Evolutionary conservation across 2,113 vertebrate genomes (phyloP).

Genomic region (Cyanoramphus novaezelandiae): DNA sequence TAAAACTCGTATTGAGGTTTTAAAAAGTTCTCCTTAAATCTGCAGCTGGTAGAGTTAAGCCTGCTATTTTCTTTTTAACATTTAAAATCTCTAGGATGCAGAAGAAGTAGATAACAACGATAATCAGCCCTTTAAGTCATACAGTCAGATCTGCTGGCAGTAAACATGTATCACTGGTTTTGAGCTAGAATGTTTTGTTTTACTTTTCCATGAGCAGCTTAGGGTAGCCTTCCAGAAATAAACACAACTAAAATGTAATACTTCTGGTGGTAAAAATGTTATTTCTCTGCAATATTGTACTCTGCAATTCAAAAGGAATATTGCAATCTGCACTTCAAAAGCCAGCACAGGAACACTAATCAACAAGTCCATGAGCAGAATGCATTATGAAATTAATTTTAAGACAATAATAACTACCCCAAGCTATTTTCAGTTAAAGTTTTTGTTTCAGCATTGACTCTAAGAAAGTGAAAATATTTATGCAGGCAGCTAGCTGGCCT

Average conservation of each 20-base stretch:
- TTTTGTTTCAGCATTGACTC: neutral
- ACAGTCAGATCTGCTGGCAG: neutral
- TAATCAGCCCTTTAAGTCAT: neutral
- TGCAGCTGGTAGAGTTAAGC: neutral
- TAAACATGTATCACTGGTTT: neutral
- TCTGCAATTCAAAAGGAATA: neutral
- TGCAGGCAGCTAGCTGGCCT: neutral
- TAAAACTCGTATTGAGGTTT: neutral
- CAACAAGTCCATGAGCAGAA: neutral
- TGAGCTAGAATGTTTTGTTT: neutral
- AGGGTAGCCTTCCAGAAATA: neutral
- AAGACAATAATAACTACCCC: neutral
- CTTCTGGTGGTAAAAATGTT: neutral
- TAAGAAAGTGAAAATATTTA: constrained; percentile 37
- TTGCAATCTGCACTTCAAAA: neutral
- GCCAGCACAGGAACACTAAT: neutral
- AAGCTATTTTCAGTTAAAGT: neutral
- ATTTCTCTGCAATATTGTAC: neutral
- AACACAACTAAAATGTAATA: neutral
- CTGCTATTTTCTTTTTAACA: neutral
- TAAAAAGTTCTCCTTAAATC: neutral
- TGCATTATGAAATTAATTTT: neutral
- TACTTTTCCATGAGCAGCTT: neutral
- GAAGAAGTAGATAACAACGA: neutral
- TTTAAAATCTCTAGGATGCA: neutral